Evolutionary conservation across 2,113 vertebrate genomes (phyloP), one percentile per base, ranked within the genome.

Genomic region (Carassius auratus): DNA sequence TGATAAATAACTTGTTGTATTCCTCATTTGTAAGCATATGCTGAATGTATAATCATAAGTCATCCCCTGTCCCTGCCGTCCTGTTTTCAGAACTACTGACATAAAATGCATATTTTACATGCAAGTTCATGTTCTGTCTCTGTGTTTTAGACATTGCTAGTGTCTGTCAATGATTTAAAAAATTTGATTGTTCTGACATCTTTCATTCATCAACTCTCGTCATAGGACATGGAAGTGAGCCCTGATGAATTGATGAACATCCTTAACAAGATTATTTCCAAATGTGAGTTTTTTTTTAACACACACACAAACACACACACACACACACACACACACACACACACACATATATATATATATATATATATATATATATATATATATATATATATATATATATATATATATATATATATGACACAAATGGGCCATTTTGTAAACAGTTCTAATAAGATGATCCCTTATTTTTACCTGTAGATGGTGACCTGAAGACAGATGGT

Each of bases 181-280:
- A 36, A 8, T 59, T 1, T n/a, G 3, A 17, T 38, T 5, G 8
- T 10, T 59, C 6, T 30, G n/a, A 45, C 23, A 1, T 13, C 8
- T 48, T 68, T 33, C 64, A 45, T 64, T 45, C 15, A 23, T 90
- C 14, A 81, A 0, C 87, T 71, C 89, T 8, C 88, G 36, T 42
- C 85, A 0, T 42, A 98, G 97, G 96, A 98, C 92, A 97, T 99
- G 98, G 97, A 98, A 90, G 97, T 99, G 82, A 96, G 94, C 76
- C 95, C 98, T 19, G 84, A 83, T 0, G 96, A 98, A 86, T 93
- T 99, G 26, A 97, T 96, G 95, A 93, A 95, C 83, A 98, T 99
- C 88, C 94, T 99, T 17, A 99, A 99, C 95, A 97, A 93, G 91
- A 96, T 98, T 21, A 76, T 99, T 36, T 19, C 91, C 62, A 97